Evolutionary conservation across 2,797 vertebrate genomes (phyloP).

Genomic region (Syngnathus rostellatus): DNA sequence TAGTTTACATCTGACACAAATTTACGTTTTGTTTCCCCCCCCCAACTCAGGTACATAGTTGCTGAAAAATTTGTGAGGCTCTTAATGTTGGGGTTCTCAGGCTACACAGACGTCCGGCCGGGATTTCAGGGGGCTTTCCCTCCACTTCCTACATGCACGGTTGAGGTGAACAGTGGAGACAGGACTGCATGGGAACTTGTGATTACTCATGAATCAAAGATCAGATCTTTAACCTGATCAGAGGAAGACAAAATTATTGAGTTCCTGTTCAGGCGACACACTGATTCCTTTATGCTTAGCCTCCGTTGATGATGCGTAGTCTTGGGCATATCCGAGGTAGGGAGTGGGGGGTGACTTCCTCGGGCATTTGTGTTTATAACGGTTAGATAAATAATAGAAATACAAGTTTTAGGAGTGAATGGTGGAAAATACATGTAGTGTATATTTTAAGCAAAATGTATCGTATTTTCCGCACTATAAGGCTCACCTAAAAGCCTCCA

Average conservation of each 20-base stretch:
- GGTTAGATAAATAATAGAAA: neutral
- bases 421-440: too few relatives aligned
- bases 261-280: slow-evolving; percentile 26
- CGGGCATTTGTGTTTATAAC: neutral
- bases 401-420: neutral
- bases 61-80: neutral
- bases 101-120: slow-evolving; percentile 44
- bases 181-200: slow-evolving; percentile 39
- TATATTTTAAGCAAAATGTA: too few relatives aligned
- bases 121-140: slow-evolving; percentile 48
- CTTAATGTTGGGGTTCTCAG: slow-evolving; percentile 25
- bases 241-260: slow-evolving; percentile 23
- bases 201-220: slow-evolving; percentile 7
- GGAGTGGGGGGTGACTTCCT: neutral
- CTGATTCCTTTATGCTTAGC: neutral
- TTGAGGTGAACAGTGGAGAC: slow-evolving; percentile 55
- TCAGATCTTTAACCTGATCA: slow-evolving; percentile 30
- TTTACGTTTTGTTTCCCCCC: neutral
- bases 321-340: neutral
- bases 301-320: neutral
- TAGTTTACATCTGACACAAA: neutral
- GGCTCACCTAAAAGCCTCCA: too few relatives aligned
- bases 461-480: too few relatives aligned
- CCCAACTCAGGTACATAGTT: neutral
- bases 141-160: slow-evolving; percentile 46